phyloP scores from a whole-genome alignment of 2,797 vertebrate species.

The Lutjanus argentimaculatus region DNA sequence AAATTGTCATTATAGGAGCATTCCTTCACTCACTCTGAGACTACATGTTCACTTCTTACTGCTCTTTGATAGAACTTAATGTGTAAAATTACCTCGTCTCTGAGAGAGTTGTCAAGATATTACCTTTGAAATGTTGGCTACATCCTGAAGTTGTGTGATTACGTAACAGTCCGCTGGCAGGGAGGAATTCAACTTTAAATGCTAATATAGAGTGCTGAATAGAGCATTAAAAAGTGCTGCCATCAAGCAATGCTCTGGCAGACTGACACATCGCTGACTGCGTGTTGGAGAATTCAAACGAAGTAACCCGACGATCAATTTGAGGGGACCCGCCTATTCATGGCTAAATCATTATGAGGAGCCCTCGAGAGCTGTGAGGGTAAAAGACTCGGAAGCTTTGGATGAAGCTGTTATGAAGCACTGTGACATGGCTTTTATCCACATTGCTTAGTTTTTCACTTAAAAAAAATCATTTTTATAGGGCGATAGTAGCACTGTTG shows the following conservation, averaged over 20 bases:
- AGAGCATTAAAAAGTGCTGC: constrained; percentile 70
- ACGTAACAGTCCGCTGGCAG: constrained; percentile 41
- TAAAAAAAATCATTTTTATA: not conserved
- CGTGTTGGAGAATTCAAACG: constrained; percentile 66
- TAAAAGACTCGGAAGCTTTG: constrained; percentile 17
- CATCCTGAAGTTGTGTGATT: constrained; percentile 16
- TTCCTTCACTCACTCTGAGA: not conserved
- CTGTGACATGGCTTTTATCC: constrained; percentile 12
- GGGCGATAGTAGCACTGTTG: not conserved
- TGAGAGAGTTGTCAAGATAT: constrained; percentile 37
- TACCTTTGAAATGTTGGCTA: constrained; percentile 37
- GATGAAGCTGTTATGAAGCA: constrained; percentile 23
- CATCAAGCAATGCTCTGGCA: constrained; percentile 45
- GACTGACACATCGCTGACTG: constrained; percentile 74
- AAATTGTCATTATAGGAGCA: constrained; percentile 7
- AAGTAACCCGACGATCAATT: constrained; percentile 74
- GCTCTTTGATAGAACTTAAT: constrained; percentile 1
- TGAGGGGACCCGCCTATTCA: constrained; percentile 63
- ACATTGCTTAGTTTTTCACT: constrained; percentile 24
- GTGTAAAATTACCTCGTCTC: constrained; percentile 11
- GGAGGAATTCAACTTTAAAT: constrained; percentile 56
- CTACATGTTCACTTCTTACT: not conserved
- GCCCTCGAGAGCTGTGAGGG: constrained; percentile 26
- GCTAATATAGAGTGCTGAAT: constrained; percentile 69
- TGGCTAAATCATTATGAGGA: constrained; percentile 52